Base-by-base conservation (phyloP, 2,113 vertebrate species). In the Gymnarchus niloticus region DNA sequence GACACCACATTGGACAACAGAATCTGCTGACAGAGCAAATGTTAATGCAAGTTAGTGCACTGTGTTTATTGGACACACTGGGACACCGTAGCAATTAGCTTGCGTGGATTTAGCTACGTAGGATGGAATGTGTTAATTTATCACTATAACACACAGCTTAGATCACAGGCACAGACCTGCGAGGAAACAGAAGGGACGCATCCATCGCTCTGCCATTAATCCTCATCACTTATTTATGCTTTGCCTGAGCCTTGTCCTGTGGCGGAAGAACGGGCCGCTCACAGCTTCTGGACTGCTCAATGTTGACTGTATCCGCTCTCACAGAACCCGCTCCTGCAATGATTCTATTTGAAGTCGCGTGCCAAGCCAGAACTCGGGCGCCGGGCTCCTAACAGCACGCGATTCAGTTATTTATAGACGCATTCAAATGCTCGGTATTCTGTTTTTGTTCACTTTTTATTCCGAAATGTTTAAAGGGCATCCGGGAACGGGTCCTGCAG, bases 401-500 rank as follows among this genome's bases (percentile, higher is more conserved):
- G 41, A 73, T 73, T 56, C 77, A 10, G 25, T 61, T 85, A 84
- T 85, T 84, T 57, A 89, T 73, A 85, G 56, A 52, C 14, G 25
- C 51, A 52, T 46, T 65, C 69, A 87, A 84, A 82, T 69, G n/a
- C 82, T 28, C 76, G 12, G 25, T 21, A 69, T 48, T 57, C 65
- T 82, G 41, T 44, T 57, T 46, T 82, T 41, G 56, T 78, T 85
- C 5, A 9, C 0, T 86, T 41, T 37, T 86, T 25, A 28, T 44
- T 85, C 87, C 57, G 52, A 61, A 69, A 59, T 25, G 61, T 54
- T 51, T 88, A 87, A 84, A 84, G 80, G 82, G 84, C 73, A 81
- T 84, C 56, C 69, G 77, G 61, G 78, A 84, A 89, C 81, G 69
- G 44, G 48, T 37, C 33, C 52, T 73, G 7, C 5, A 21, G 85